Conservation (phyloP, 1,140 invertebrate species). For the Latrodectus geometricus region DNA sequence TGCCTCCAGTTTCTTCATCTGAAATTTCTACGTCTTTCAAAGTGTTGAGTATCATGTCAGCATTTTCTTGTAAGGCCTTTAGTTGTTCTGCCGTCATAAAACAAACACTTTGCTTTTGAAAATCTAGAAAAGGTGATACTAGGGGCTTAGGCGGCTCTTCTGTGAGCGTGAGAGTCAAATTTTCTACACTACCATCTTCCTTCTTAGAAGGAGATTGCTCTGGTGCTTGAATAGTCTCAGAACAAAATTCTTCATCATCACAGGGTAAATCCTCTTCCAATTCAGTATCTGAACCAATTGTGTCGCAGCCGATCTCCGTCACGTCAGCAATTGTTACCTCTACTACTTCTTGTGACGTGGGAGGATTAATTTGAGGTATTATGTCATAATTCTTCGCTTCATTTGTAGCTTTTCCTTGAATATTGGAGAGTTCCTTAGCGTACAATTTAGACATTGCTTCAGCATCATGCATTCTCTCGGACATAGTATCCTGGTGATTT, state of each 20-base stretch:
- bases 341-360: conserved; percentile 74
- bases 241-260: conserved; percentile 57
- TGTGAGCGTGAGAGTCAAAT: conserved; percentile 35
- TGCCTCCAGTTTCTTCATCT: conserved; percentile 58
- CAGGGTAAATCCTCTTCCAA: conserved; percentile 66
- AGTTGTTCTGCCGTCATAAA: conserved; percentile 69
- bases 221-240: conserved; percentile 45
- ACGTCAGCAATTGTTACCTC: conserved; percentile 73
- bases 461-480: conserved; percentile 64
- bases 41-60: conserved; percentile 73
- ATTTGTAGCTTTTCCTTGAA: conserved; percentile 66
- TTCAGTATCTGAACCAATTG: conserved; percentile 73
- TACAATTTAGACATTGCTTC: conserved; percentile 64
- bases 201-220: conserved; percentile 1
- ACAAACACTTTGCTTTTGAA: neutral
- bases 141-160: neutral
- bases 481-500: conserved; percentile 38
- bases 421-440: conserved; percentile 63
- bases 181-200: conserved; percentile 54
- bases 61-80: conserved; percentile 70
- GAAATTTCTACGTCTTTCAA: conserved; percentile 69
- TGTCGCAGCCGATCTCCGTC: conserved; percentile 70
- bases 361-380: conserved; percentile 75
- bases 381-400: conserved; percentile 69
- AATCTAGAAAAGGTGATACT: conserved; percentile 12